Evolutionary conservation across 37 sponge, comb jelly and placozoan species (phyloP).

Genomic region (Cladorhizidae sp.): DNA sequence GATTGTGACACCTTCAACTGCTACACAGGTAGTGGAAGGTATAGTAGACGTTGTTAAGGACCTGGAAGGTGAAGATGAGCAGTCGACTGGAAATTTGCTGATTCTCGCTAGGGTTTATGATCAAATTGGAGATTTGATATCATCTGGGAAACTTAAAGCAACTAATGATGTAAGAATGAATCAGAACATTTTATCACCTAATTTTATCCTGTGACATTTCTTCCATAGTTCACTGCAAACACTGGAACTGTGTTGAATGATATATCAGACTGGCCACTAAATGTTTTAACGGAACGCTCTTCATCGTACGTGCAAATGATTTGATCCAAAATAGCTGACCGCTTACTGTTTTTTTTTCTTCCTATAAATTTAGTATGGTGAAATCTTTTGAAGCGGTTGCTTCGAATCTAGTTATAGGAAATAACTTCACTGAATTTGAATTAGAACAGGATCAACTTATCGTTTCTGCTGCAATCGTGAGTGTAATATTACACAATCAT

Average conservation of each 20-base stretch:
- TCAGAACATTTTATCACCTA: too few species aligned
- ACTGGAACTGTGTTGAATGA: constrained; percentile 28
- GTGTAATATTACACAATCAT: not conserved
- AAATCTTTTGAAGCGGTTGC: constrained; percentile 34
- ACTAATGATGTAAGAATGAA: constrained; percentile 11
- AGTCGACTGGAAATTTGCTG: constrained; percentile 14
- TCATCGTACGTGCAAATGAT: constrained; percentile 7
- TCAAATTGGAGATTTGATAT: constrained; percentile 1
- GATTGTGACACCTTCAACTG: constrained; percentile 8
- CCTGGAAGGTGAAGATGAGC: constrained; percentile 17
- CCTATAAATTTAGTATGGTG: constrained; percentile 31
- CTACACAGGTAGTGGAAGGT: not conserved
- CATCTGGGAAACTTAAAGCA: not conserved
- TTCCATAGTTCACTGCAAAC: constrained; percentile 23
- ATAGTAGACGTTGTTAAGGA: not conserved
- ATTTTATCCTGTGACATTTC: not conserved
- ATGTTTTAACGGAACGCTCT: constrained; percentile 12
- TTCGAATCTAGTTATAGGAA: not conserved
- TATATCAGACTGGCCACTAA: constrained; percentile 44
- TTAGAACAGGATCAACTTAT: constrained; percentile 13
- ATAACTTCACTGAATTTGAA: constrained; percentile 1
- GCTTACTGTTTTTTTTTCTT: not conserved
- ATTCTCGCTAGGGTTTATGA: constrained; percentile 16
- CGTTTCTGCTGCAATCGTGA: constrained; percentile 33
- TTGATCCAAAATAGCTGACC: not conserved